Base-by-base conservation (phyloP, 2,888 invertebrate species). In the Hypomecis atomaria region DNA sequence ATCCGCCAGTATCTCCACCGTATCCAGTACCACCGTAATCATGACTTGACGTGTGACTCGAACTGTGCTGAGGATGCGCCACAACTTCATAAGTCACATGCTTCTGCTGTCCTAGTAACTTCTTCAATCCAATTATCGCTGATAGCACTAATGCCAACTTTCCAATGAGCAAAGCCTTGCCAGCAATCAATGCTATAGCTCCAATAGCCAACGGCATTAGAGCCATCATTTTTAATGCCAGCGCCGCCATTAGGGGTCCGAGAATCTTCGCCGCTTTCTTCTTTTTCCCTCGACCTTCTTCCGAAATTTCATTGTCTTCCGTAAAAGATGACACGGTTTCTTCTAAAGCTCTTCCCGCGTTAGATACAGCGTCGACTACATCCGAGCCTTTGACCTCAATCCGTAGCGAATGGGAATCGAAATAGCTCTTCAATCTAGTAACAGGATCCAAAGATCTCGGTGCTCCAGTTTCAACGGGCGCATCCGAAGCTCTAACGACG, bases 81-180 rank as follows among this genome's bases (percentile, higher is more conserved):
- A 97, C 96, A 42, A 97, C 97, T 83, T 97, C 97, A 82, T 97
- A 97, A 5, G 97, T 97, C 70, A 97, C 97, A 81, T 97, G 97
- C 82, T 97, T 97, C 88, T 96, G 96, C 80, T 96, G 95, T 1
- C 96, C 95, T 71, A 97, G 87, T 56, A 97, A 90, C 84, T 97
- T 97, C 94, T 97, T 97, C 84, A 97, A 88, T 4, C 97, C 97
- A 78, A 97, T 97, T 65, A 97, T 96, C 57, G 96, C 96, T 0
- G 97, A 96, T 53, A 97, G 93, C 50, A 97, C 96, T 70, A 97
- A 92, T 37, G 97, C 97, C 78, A 97, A 94, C 89, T 97, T 97
- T 83, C 97, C 97, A 78, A 97, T 95, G 71, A 97, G 86, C 76
- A 97, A 90, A 55, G 97, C 97, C 86, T 97, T 97, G 64, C 97